Evolutionary conservation across 2,797 vertebrate genomes (phyloP).

Genomic region (Apodemus agrarius): DNA sequence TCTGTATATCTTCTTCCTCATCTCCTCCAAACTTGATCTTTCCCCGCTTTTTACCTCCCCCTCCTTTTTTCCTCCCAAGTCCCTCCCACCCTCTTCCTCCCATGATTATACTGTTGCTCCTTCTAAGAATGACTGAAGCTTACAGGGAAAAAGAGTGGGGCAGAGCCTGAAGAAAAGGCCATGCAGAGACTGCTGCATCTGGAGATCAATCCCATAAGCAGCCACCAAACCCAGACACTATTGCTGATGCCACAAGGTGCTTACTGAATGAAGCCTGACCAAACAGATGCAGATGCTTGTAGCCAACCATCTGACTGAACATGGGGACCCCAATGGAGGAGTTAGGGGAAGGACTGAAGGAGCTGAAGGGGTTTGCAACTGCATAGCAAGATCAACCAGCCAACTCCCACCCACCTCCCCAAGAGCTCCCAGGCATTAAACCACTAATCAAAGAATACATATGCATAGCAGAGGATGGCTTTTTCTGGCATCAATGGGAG

Average conservation of each 20-base stretch:
- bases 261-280: not conserved
- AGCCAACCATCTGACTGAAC: not conserved
- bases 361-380: not conserved
- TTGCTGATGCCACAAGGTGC: not conserved
- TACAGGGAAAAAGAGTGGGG: not conserved
- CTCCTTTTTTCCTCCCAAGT: not conserved
- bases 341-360: not conserved
- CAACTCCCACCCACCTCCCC: no score
- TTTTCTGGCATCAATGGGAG: no score
- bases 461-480: not conserved
- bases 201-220: not conserved
- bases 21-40: not conserved
- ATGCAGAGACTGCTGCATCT: not conserved
- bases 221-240: not conserved
- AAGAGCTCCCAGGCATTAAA: not conserved
- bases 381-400: not conserved
- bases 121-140: not conserved
- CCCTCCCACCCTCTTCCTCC: not conserved
- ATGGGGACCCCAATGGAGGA: not conserved
- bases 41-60: not conserved
- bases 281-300: not conserved
- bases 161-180: not conserved
- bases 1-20: not conserved
- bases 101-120: no score
- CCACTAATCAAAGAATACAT: not conserved